Conservation (phyloP, 2,113 vertebrate species). For the Cynoglossus semilaevis region DNA sequence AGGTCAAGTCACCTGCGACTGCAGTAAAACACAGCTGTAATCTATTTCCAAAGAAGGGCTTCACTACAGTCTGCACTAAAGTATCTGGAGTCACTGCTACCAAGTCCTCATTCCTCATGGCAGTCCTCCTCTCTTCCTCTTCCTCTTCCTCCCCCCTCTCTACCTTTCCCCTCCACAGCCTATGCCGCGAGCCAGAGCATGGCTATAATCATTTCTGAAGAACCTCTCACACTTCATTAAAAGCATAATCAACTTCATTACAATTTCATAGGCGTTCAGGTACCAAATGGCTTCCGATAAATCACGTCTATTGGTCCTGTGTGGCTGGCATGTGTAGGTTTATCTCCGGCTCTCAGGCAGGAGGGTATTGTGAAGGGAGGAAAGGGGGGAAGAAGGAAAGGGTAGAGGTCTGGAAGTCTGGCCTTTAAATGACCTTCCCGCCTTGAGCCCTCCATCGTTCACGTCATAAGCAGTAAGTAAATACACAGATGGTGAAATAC, state of each 20-base stretch:
- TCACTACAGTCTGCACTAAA: slow-evolving; percentile 17
- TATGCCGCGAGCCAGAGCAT: slow-evolving; percentile 44
- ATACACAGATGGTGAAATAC: slow-evolving; percentile 9
- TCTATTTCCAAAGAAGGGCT: slow-evolving; percentile 41
- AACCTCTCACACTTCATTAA: slow-evolving; percentile 81
- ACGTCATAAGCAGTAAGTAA: slow-evolving; percentile 13
- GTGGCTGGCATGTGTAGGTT: slow-evolving; percentile 64
- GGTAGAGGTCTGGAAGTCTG: slow-evolving; percentile 48
- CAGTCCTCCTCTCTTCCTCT: slow-evolving; percentile 25
- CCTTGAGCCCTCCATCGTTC: slow-evolving; percentile 25
- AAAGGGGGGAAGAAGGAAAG: slow-evolving; percentile 1
- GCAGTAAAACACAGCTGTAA: slow-evolving; percentile 49
- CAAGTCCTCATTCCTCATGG: slow-evolving; percentile 42
- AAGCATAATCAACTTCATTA: slow-evolving; percentile 82
- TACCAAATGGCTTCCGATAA: slow-evolving; percentile 77
- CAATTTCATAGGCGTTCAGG: slow-evolving; percentile 78
- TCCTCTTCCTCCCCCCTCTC: not conserved
- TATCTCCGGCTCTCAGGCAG: slow-evolving; percentile 73
- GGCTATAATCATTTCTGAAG: slow-evolving; percentile 71
- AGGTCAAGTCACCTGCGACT: slow-evolving; percentile 53
- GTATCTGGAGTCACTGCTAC: slow-evolving; percentile 21
- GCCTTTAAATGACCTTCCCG: slow-evolving; percentile 71
- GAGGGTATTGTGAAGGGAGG: slow-evolving; percentile 12
- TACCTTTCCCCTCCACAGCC: slow-evolving; percentile 11
- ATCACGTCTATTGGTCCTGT: slow-evolving; percentile 70